Evolutionary conservation across 2,113 vertebrate species (phyloP).

Genomic region (Guaruba guarouba): DNA sequence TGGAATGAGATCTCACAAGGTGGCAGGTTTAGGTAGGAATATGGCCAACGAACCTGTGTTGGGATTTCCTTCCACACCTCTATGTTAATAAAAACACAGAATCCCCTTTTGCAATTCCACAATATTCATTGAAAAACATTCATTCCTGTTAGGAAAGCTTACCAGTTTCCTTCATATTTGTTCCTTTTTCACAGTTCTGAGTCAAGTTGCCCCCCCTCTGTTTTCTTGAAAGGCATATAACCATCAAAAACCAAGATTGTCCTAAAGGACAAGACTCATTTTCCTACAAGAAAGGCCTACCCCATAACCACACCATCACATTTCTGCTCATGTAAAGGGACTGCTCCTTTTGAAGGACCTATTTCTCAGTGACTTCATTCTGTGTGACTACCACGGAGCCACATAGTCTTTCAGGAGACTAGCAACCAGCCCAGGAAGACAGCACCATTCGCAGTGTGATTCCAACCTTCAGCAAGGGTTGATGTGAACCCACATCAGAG

Average conservation of each 20-base stretch:
- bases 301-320: accelerated
- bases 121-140: no score
- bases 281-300: neutral
- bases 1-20: neutral
- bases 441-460: neutral
- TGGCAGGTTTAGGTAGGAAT: neutral
- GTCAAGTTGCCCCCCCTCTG: neutral
- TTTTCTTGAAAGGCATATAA: neutral
- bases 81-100: neutral
- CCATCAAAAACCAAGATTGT: no score
- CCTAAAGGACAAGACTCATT: neutral
- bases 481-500: accelerated
- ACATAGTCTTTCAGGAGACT: accelerated
- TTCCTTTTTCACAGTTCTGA: neutral
- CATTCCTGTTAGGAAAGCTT: accelerated
- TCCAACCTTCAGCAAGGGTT: neutral
- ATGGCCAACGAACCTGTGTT: neutral
- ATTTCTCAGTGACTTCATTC: neutral
- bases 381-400: accelerated
- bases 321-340: neutral
- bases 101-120: neutral
- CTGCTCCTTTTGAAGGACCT: neutral
- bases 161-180: no score
- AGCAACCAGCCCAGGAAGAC: neutral
- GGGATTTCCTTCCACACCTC: neutral